These are phyloP conservation scores for Agapornis roseicollis DNA, from an alignment of 2,113 vertebrate genomes.

Conservation along the genomic window DNA sequence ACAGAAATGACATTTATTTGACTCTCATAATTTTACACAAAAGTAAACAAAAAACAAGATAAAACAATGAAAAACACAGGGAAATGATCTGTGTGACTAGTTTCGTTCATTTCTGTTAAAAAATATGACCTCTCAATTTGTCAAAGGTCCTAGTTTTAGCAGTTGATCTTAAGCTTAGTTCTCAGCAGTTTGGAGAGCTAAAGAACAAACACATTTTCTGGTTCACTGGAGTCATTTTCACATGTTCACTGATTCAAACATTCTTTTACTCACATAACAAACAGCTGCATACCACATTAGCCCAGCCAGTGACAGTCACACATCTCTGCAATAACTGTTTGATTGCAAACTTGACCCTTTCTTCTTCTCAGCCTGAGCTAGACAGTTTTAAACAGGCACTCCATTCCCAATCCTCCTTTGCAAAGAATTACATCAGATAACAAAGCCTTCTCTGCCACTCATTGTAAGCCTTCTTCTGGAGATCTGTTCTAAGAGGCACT, in stretches of 20 bases:
- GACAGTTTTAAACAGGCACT: constrained; percentile 80
- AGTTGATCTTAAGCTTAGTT: constrained; percentile 78
- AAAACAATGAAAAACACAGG: constrained; percentile 68
- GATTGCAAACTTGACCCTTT: constrained; percentile 84
- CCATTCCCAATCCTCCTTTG: constrained; percentile 79
- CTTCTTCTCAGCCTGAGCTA: constrained; percentile 78
- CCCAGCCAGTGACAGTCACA: constrained; percentile 79
- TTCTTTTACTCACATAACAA: constrained; percentile 83
- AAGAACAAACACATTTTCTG: constrained; percentile 86
- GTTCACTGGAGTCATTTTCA: constrained; percentile 83
- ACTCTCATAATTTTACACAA: constrained; percentile 61
- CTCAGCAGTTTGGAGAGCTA: constrained; percentile 78
- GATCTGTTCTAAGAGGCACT: constrained; percentile 81
- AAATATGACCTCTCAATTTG: constrained; percentile 77
- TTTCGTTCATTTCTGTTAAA: constrained; percentile 71
- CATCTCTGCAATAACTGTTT: constrained; percentile 82
- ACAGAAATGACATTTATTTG: constrained; percentile 51
- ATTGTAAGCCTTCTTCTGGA: constrained; percentile 84
- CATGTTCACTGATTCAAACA: constrained; percentile 84
- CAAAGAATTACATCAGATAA: constrained; percentile 86
- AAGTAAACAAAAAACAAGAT: constrained; percentile 65
- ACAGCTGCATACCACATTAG: constrained; percentile 84
- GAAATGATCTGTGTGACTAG: constrained; percentile 67
- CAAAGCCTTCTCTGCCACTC: constrained; percentile 83
- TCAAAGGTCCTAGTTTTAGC: constrained; percentile 76